Evolutionary conservation across 2,797 vertebrate genomes (phyloP).

Genomic region (Falco columbarius): DNA sequence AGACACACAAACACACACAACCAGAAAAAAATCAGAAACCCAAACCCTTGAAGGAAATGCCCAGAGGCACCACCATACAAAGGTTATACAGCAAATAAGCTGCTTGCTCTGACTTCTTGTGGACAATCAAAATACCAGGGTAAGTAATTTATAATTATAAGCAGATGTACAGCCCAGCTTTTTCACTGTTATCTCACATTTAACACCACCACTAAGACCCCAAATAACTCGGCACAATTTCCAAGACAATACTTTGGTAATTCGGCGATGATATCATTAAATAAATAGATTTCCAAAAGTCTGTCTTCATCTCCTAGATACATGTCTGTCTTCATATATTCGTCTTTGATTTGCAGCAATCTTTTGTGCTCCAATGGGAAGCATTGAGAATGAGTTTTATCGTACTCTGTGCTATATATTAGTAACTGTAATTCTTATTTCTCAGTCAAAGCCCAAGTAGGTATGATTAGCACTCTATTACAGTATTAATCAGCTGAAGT

Average conservation of each 20-base stretch:
- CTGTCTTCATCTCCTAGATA: background rate
- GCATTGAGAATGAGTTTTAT: background rate
- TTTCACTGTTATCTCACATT: background rate
- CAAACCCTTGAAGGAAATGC: background rate
- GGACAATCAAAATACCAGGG: background rate
- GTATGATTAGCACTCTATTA: background rate
- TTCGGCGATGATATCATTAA: background rate
- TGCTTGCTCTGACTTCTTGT: background rate
- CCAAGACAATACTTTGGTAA: background rate
- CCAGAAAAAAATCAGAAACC: background rate
- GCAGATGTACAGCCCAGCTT: background rate
- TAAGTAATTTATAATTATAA: background rate
- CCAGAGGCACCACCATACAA: background rate
- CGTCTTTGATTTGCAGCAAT: background rate
- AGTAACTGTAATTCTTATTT: background rate
- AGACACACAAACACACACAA: background rate
- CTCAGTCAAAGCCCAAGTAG: background rate
- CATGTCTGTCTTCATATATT: background rate
- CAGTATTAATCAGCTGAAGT: background rate
- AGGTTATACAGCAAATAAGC: background rate
- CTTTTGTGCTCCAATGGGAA: background rate
- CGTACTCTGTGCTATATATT: background rate
- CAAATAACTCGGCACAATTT: background rate
- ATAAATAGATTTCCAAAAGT: background rate
- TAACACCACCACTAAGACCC: background rate